phyloP scores from a whole-genome alignment of 2,888 invertebrate species.

The Lordiphosa fenestrarum region DNA sequence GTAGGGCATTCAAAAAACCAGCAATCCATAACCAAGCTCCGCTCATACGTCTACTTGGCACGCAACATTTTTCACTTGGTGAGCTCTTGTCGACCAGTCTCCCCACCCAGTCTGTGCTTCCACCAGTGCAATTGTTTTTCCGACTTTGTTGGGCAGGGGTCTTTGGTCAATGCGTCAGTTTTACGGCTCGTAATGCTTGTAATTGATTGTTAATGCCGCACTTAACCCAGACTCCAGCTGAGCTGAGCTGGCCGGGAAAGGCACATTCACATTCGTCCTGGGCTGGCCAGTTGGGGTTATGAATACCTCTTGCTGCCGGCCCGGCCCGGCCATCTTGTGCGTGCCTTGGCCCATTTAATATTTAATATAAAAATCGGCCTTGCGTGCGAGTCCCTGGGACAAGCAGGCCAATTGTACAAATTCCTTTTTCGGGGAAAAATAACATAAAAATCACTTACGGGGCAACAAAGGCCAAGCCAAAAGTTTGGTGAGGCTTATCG shows the following conservation, averaged over 20 bases:
- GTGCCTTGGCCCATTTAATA: slow-evolving; percentile 57
- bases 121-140: slow-evolving; percentile 5
- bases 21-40: slow-evolving; percentile 32
- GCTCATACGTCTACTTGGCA: slow-evolving; percentile 31
- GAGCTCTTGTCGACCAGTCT: neutral
- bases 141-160: slow-evolving; percentile 10
- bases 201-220: slow-evolving; percentile 63
- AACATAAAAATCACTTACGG: slow-evolving; percentile 40
- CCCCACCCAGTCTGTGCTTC: slow-evolving; percentile 6
- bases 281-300: slow-evolving; percentile 5
- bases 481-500: slow-evolving; percentile 30
- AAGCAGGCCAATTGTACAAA: slow-evolving; percentile 34
- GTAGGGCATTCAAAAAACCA: slow-evolving; percentile 26
- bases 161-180: slow-evolving; percentile 58
- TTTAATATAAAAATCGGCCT: slow-evolving; percentile 36
- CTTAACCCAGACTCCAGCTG: slow-evolving; percentile 53
- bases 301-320: slow-evolving; percentile 3
- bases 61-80: slow-evolving; percentile 44
- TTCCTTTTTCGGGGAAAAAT: slow-evolving; percentile 37
- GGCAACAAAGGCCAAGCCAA: slow-evolving; percentile 23
- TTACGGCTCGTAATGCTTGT: slow-evolving; percentile 63
- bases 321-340: slow-evolving; percentile 16
- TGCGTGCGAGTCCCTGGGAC: slow-evolving; percentile 31
- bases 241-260: slow-evolving; percentile 20
- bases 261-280: slow-evolving; percentile 30